Conservation (phyloP, 2,888 invertebrate species). For the Brachypalpus laphriformis region DNA sequence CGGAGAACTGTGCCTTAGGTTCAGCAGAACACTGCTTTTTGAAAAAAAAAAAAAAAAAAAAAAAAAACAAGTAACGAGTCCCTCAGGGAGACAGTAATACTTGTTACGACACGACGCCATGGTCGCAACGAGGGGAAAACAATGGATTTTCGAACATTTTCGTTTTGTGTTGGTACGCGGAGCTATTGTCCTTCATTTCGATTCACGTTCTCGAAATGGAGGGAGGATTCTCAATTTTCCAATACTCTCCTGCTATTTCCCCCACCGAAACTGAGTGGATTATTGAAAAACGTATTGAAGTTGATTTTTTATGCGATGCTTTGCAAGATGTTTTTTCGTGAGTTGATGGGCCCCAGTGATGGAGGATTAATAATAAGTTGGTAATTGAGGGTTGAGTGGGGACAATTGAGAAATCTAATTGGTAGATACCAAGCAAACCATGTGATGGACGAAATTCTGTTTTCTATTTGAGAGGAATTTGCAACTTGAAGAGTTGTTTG, state of each 20-base stretch:
- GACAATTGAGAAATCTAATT: neutral
- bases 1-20: conserved; percentile 7
- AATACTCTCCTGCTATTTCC: neutral
- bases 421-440: neutral
- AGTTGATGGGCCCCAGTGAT: neutral
- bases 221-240: conserved; percentile 34
- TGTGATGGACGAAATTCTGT: neutral
- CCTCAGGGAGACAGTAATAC: conserved; percentile 27
- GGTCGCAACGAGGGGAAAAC: conserved; percentile 31
- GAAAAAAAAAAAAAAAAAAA: too few relatives aligned
- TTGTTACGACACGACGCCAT: conserved; percentile 19
- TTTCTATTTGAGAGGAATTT: neutral
- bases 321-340: conserved; percentile 20
- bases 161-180: neutral
- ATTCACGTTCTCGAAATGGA: conserved; percentile 26
- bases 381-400: neutral
- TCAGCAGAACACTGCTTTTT: conserved; percentile 2
- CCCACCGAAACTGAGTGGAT: conserved; percentile 12
- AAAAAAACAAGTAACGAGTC: conserved; percentile 46
- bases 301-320: conserved; percentile 53
- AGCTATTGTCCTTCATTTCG: conserved; percentile 50
- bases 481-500: too few relatives aligned
- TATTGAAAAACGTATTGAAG: conserved; percentile 65
- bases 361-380: conserved; percentile 31
- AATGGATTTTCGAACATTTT: conserved; percentile 33